phyloP scores from a whole-genome alignment of 2,888 invertebrate genomes.

The Agrotis segetum region DNA sequence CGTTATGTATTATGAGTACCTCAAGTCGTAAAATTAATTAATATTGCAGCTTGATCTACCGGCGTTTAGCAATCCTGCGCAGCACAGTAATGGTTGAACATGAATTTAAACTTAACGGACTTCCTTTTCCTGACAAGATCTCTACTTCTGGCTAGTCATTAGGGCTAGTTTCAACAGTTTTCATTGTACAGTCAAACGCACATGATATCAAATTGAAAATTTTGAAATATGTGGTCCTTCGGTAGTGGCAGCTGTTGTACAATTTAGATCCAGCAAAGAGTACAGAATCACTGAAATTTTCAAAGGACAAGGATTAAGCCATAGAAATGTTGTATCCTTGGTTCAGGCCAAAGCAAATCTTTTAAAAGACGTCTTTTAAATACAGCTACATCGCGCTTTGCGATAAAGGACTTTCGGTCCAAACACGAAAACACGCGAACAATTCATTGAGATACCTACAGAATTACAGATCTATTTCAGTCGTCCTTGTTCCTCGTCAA shows the following conservation, averaged over 20 bases:
- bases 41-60: constrained; percentile 28
- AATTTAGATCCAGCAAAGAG: too few species aligned
- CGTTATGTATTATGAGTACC: constrained; percentile 15
- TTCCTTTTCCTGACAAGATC: constrained; percentile 23
- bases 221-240: too few species aligned
- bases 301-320: too few species aligned
- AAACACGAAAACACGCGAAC: constrained; percentile 19
- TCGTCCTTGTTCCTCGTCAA: constrained; percentile 55
- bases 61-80: constrained; percentile 13
- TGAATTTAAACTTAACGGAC: constrained; percentile 23
- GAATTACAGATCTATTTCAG: constrained; percentile 54
- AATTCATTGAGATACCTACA: constrained; percentile 23
- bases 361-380: too few species aligned
- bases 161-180: not conserved
- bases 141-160: not conserved
- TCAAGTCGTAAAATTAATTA: constrained; percentile 18
- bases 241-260: too few species aligned
- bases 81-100: constrained; percentile 11
- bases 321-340: too few species aligned
- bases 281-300: too few species aligned
- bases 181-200: not conserved
- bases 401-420: not conserved
- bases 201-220: not conserved
- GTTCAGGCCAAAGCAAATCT: too few species aligned
- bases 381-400: not conserved